Evolutionary conservation across 2,797 vertebrate species (phyloP).

Genomic region (Falco peregrinus): DNA sequence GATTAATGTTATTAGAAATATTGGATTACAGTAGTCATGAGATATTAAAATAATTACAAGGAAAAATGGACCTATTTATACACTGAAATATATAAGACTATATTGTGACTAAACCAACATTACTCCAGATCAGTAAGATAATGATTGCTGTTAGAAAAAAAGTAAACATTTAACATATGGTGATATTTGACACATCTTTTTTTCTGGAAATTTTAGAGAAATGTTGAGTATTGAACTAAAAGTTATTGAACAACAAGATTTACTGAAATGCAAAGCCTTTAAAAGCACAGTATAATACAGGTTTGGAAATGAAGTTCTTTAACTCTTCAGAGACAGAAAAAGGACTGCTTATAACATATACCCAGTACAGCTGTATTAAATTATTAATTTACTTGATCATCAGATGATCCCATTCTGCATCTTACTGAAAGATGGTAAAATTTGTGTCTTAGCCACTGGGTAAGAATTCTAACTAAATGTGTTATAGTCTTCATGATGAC

Average conservation of each 20-base stretch:
- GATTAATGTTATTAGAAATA: conserved; percentile 12
- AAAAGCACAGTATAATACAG: background rate
- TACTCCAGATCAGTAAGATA: background rate
- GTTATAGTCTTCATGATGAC: background rate
- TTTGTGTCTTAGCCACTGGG: background rate
- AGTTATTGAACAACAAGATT: background rate
- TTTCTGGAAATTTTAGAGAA: background rate
- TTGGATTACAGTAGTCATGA: background rate
- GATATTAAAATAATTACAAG: background rate
- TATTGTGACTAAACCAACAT: background rate
- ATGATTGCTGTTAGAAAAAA: background rate
- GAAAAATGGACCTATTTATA: background rate
- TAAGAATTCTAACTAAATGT: background rate
- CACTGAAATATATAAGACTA: background rate
- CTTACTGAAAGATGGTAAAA: background rate
- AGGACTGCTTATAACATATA: background rate
- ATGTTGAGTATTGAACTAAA: background rate
- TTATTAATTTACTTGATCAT: background rate
- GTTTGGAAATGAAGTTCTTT: background rate
- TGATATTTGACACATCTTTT: background rate
- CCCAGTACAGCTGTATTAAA: background rate
- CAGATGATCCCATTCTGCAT: background rate
- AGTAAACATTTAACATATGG: background rate
- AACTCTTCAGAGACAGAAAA: background rate
- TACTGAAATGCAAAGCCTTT: background rate